Evolutionary conservation across 2,888 invertebrate genomes (phyloP).

Genomic region (Nebria salina): DNA sequence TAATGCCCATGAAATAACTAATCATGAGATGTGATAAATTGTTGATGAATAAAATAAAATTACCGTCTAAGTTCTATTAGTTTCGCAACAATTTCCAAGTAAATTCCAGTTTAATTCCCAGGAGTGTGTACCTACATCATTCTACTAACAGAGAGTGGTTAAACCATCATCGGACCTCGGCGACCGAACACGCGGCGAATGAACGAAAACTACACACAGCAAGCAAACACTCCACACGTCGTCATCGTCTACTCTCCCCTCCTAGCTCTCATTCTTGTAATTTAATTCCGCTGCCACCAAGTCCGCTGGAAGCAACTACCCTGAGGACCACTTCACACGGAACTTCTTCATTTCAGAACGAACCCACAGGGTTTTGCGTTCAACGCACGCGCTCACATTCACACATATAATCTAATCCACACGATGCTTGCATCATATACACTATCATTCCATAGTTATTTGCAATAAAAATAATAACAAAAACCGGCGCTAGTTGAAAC

Average conservation of each 20-base stretch:
- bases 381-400: conserved; percentile 12
- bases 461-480: too few species aligned
- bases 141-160: not conserved
- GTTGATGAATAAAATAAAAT: not conserved
- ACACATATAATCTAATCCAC: not conserved
- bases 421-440: not conserved
- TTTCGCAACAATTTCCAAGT: not conserved
- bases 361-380: conserved; percentile 16
- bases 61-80: not conserved
- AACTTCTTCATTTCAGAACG: conserved; percentile 19
- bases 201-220: not conserved
- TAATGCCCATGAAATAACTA: too few species aligned
- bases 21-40: not conserved
- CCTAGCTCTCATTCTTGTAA: conserved; percentile 8
- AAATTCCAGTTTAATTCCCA: not conserved
- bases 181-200: not conserved
- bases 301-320: conserved; percentile 22
- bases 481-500: too few species aligned
- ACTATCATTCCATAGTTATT: not conserved
- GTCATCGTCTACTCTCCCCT: not conserved
- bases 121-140: not conserved
- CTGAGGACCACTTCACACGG: conserved; percentile 21
- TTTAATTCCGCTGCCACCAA: conserved; percentile 19
- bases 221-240: conserved; percentile 18
- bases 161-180: not conserved